Base-by-base conservation (phyloP, 2,888 invertebrate species). In the Drosophila anomelani region DNA sequence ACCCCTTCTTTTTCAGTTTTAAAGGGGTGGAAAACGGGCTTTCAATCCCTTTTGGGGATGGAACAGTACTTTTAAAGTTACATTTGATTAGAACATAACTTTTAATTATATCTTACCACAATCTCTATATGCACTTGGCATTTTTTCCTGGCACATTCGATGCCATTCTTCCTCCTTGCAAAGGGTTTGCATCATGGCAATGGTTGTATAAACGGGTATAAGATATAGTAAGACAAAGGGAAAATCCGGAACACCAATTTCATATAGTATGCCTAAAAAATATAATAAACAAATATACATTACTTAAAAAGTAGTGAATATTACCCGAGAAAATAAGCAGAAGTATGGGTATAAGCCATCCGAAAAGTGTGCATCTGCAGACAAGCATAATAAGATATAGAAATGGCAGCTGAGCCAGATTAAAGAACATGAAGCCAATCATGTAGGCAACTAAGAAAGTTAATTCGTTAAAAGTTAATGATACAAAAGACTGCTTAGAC, bases 381-480 rank as follows among this genome's bases (percentile, higher is more conserved):
- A 71, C 20, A 4, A 23, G 46, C 71, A 71, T 55, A 8, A 71
- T 6, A 23, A 63, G 15, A 34, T 73, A 71, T 13, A 72, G 15
- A 39, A 70, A 70, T 9, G 38, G 41, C 9, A 72, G 38, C 23
- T 58, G 63, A 0, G 70, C 57, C 10, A 63, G 38, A 17, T 36
- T 55, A 17, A 63, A 70, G 1, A 63, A 15, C 15, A 54, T 7
- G n/a, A 71, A 6, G 1, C 32, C 20, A 29, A 57, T 39, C 6
- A 53, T 4, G 47, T 69, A 69, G 10, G 43, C 46, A n/a, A 58
- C 70, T 63, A 13, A 41, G 26, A n/a, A 23, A 26, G 32, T 26
- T 2, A 26, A 32, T 12, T 17, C 26, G 36, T 23, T 10, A 29
- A n/a, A 46, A 8, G 6, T 12, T 9, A 15, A 36, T 29, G 34